Evolutionary conservation across 2,888 invertebrate species (phyloP).

Genomic region (Pycnomerus fuliginosus): DNA sequence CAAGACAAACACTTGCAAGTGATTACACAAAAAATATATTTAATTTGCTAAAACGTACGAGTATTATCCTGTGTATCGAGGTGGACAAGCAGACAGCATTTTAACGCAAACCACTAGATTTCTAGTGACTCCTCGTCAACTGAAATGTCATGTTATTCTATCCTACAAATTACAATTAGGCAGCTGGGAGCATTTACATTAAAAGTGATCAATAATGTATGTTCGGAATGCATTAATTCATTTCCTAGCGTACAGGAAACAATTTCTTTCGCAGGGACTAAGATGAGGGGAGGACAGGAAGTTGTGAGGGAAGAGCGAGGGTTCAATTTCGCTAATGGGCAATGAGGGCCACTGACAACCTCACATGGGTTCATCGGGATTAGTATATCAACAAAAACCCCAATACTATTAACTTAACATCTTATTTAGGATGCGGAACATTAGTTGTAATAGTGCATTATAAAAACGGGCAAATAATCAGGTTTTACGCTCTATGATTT

Average conservation of each 20-base stretch:
- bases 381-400: constrained; percentile 46
- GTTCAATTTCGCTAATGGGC: constrained; percentile 53
- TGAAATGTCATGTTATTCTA: constrained; percentile 20
- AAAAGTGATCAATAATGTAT: constrained; percentile 52
- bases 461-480: no score
- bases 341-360: constrained; percentile 51
- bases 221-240: constrained; percentile 53
- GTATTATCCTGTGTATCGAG: neutral
- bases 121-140: constrained; percentile 13
- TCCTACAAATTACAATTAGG: constrained; percentile 36
- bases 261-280: constrained; percentile 45
- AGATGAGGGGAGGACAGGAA: constrained; percentile 35
- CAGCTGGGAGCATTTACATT: constrained; percentile 59
- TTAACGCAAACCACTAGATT: neutral
- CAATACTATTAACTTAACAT: constrained; percentile 30
- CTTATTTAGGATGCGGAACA: constrained; percentile 22
- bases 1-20: constrained; percentile 34
- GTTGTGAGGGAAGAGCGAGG: constrained; percentile 35
- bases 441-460: no score
- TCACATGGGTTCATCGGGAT: constrained; percentile 50
- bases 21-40: constrained; percentile 41
- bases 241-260: constrained; percentile 51
- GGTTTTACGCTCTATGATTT: no score
- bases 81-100: neutral
- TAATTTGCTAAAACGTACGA: no score